Evolutionary conservation across 2,113 vertebrate genomes (phyloP).

Genomic region (Oxyruncus cristatus): DNA sequence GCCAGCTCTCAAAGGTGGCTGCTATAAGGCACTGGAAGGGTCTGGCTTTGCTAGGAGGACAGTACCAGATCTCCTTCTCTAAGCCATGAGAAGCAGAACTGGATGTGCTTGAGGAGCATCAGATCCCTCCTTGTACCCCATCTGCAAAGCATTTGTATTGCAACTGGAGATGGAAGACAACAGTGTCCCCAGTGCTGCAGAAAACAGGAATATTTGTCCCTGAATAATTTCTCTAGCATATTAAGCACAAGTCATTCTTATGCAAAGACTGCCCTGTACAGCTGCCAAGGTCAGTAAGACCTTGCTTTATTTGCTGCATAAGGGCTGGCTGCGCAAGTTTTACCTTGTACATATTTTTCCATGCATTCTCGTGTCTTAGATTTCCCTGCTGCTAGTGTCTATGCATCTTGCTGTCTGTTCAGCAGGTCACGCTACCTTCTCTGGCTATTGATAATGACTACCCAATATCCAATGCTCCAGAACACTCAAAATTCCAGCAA

Average conservation of each 20-base stretch:
- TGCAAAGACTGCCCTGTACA: constrained; percentile 58
- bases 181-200: not conserved
- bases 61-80: not conserved
- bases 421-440: not conserved
- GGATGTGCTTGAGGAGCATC: not conserved
- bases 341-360: constrained; percentile 19
- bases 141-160: not conserved
- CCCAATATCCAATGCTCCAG: not conserved
- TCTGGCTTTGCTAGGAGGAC: not conserved
- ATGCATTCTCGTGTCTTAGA: not conserved
- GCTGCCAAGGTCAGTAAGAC: constrained; percentile 62
- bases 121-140: not conserved
- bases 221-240: constrained; percentile 55
- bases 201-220: constrained; percentile 33
- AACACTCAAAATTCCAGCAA: constrained; percentile 22
- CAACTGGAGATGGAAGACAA: not conserved
- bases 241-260: constrained; percentile 54
- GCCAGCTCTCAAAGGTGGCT: not conserved
- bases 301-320: constrained; percentile 56
- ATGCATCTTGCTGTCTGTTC: not conserved
- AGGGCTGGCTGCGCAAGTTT: constrained; percentile 45
- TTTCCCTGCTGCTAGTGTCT: constrained; percentile 14
- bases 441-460: not conserved
- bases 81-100: not conserved
- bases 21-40: not conserved